Conservation (phyloP, 2,113 vertebrate genomes). For the Larimichthys polyactis region DNA sequence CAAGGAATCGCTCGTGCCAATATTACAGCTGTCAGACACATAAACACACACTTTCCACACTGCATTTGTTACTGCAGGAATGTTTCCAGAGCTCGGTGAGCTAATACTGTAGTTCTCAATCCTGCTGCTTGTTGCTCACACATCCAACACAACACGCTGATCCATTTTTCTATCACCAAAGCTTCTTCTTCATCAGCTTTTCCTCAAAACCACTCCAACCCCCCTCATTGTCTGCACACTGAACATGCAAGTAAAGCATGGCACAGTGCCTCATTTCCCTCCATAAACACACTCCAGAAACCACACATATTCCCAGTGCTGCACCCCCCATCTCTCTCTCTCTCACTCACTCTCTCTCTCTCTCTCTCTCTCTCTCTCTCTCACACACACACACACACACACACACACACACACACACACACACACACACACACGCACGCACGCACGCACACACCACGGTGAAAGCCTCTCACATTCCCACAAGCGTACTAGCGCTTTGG, state of each 20-base stretch:
- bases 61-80: not conserved
- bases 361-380: slow-evolving; percentile 5
- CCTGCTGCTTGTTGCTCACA: slow-evolving; percentile 11
- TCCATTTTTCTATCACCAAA: not conserved
- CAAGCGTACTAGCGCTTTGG: slow-evolving; percentile 51
- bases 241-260: slow-evolving; percentile 26
- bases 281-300: slow-evolving; percentile 25
- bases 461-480: slow-evolving; percentile 59
- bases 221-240: not conserved
- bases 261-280: slow-evolving; percentile 40
- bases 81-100: not conserved
- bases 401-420: not conserved
- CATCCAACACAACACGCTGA: slow-evolving; percentile 6
- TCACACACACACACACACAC: no score
- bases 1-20: not conserved
- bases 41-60: not conserved
- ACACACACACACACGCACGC: not conserved
- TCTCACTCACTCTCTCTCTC: slow-evolving; percentile 15
- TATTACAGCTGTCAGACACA: not conserved
- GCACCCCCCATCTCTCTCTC: slow-evolving; percentile 1
- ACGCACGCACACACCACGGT: not conserved
- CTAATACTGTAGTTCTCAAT: not conserved
- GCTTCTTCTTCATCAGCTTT: not conserved
- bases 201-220: not conserved
- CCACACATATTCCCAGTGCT: not conserved